phyloP scores from a whole-genome alignment of 2,113 vertebrate genomes.

The Chroicocephalus ridibundus region DNA sequence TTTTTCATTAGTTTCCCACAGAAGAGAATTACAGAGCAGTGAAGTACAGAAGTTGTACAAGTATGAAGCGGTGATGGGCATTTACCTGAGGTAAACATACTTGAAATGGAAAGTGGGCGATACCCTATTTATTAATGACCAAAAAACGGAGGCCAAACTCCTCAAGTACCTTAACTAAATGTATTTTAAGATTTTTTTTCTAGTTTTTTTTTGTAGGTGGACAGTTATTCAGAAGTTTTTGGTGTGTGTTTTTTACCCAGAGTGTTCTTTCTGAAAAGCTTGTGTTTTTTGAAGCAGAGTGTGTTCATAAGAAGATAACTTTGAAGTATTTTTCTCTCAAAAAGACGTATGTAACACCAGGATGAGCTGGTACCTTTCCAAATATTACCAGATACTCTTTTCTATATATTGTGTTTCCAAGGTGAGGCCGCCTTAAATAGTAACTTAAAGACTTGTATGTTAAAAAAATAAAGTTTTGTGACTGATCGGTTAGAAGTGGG shows the following conservation, averaged over 20 bases:
- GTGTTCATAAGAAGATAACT: background rate
- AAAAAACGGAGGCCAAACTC: background rate
- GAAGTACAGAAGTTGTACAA: background rate
- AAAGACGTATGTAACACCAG: background rate
- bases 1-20: background rate
- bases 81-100: background rate
- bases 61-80: background rate
- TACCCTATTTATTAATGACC: background rate
- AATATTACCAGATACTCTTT: background rate
- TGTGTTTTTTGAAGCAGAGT: background rate
- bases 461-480: background rate
- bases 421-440: background rate
- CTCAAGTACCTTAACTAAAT: background rate
- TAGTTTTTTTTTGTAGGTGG: background rate
- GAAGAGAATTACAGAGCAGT: background rate
- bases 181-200: background rate
- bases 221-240: background rate
- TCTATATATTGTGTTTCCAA: background rate
- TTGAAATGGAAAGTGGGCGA: background rate
- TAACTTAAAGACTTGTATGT: background rate
- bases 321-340: background rate
- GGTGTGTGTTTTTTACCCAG: background rate
- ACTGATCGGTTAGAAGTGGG: background rate
- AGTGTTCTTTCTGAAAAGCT: background rate
- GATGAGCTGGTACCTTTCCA: background rate